Percentiles rank a stretch among this genome's conserved stretches.
Conservation (phyloP, 2,888 invertebrate genomes). For the Troides helena region DNA sequence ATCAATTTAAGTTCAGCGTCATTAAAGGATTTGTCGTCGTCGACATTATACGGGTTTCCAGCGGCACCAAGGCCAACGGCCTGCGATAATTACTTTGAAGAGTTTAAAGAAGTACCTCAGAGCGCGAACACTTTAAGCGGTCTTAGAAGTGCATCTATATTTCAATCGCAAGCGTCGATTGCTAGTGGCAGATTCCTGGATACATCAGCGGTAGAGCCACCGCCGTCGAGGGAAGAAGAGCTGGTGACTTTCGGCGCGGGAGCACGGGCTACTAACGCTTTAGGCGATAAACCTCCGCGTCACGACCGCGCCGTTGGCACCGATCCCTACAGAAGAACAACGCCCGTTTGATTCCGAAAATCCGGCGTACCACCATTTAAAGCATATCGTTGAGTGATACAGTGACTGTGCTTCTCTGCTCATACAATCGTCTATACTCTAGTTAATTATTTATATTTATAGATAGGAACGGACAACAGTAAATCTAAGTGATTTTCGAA, state of each 20-base stretch:
- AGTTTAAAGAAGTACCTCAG: slow-evolving; percentile 76
- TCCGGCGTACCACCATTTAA: slow-evolving; percentile 54
- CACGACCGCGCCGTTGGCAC: slow-evolving; percentile 75
- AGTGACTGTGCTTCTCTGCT: slow-evolving; percentile 59
- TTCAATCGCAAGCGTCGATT: slow-evolving; percentile 80
- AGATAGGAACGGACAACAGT: slow-evolving; percentile 47
- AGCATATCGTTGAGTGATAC: slow-evolving; percentile 76
- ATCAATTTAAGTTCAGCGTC: slow-evolving; percentile 78
- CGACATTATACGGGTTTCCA: slow-evolving; percentile 82
- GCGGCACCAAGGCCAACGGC: slow-evolving; percentile 83
- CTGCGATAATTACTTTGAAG: slow-evolving; percentile 81
- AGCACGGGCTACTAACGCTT: slow-evolving; percentile 55
- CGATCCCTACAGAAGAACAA: slow-evolving; percentile 80
- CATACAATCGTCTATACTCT: slow-evolving; percentile 49
- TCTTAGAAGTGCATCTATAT: slow-evolving; percentile 72
- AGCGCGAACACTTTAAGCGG: slow-evolving; percentile 75
- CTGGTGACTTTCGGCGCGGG: slow-evolving; percentile 86
- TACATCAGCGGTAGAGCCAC: slow-evolving; percentile 83
- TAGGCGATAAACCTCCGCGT: slow-evolving; percentile 54
- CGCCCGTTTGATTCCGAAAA: slow-evolving; percentile 75
- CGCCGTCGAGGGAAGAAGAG: slow-evolving; percentile 84
- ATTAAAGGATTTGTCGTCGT: slow-evolving; percentile 79
- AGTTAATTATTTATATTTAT: slow-evolving; percentile 45
- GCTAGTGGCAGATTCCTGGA: slow-evolving; percentile 85
- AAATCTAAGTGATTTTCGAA: slow-evolving; percentile 61